phyloP scores from a whole-genome alignment of 2,888 invertebrate genomes.

The Sicus ferrugineus region DNA sequence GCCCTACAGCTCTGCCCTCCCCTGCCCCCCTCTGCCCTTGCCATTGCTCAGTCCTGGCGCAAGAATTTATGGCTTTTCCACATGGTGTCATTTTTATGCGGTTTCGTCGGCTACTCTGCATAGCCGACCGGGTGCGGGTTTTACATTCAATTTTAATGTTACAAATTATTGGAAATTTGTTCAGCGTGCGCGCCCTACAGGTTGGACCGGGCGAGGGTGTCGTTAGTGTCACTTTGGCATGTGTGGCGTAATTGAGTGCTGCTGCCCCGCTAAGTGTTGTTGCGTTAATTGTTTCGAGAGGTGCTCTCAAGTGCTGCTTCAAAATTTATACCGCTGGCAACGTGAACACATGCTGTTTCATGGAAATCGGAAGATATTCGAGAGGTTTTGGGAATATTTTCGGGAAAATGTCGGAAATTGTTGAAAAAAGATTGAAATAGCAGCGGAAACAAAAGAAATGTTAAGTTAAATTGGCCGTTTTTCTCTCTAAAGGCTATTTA shows the following conservation, averaged over 20 bases:
- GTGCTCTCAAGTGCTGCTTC: slow-evolving; percentile 36
- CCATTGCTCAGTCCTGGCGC: not conserved
- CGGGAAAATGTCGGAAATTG: too few relatives aligned
- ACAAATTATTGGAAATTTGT: slow-evolving; percentile 46
- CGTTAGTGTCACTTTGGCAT: slow-evolving; percentile 49
- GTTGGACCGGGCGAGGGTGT: slow-evolving; percentile 36
- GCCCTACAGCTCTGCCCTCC: not conserved
- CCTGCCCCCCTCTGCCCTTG: not conserved
- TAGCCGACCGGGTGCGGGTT: not conserved
- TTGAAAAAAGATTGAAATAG: too few relatives aligned
- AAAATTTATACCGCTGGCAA: slow-evolving; percentile 49
- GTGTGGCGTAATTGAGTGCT: slow-evolving; percentile 43
- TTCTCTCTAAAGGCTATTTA: too few relatives aligned
- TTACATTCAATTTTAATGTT: slow-evolving; percentile 24
- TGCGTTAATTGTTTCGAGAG: slow-evolving; percentile 32
- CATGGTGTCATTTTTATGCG: slow-evolving; percentile 59
- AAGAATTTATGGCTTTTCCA: slow-evolving; percentile 56
- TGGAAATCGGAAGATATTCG: slow-evolving; percentile 1
- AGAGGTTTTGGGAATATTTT: too few relatives aligned
- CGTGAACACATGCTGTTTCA: slow-evolving; percentile 47
- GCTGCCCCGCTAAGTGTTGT: slow-evolving; percentile 30
- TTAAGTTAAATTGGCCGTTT: too few relatives aligned
- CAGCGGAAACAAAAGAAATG: too few relatives aligned
- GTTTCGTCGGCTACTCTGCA: slow-evolving; percentile 40
- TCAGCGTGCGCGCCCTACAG: slow-evolving; percentile 18